Evolutionary conservation across 2,797 vertebrate genomes (phyloP).

Genomic region (Tokudaia muenninki): DNA sequence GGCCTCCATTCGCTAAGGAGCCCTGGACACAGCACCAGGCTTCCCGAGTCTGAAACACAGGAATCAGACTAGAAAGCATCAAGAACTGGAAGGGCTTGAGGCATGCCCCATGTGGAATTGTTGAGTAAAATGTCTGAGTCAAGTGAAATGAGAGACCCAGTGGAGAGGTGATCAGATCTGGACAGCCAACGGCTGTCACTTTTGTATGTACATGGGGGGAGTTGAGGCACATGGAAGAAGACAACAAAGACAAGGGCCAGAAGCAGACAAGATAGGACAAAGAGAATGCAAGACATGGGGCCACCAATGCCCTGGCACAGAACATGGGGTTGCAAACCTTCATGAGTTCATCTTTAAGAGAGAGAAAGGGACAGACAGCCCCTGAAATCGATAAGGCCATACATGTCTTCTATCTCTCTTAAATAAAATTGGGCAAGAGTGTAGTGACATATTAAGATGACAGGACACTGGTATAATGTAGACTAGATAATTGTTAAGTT

Average conservation of each 20-base stretch:
- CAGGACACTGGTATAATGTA: not conserved
- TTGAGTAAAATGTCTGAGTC: not conserved
- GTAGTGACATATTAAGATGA: not conserved
- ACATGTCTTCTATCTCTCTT: not conserved
- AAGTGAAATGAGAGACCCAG: not conserved
- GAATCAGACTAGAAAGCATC: not conserved
- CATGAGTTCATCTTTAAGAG: not conserved
- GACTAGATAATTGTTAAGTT: not conserved
- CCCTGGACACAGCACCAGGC: not conserved
- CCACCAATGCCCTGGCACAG: not conserved
- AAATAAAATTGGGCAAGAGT: not conserved
- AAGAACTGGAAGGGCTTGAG: not conserved
- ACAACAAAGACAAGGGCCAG: not conserved
- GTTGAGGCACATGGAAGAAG: not conserved
- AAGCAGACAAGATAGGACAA: not conserved
- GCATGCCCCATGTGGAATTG: not conserved
- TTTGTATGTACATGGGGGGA: not conserved
- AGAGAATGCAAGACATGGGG: not conserved
- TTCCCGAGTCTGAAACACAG: not conserved
- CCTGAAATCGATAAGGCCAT: not conserved
- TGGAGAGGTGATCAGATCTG: not conserved
- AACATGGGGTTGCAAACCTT: too few relatives aligned
- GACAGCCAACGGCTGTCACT: too few relatives aligned
- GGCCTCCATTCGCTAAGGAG: not conserved
- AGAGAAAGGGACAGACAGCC: not conserved